Percentiles rank a stretch among this genome's conserved stretches.
Evolutionary conservation across 2,888 invertebrate genomes (phyloP).

Genomic region (Perizoma flavofasciatum): DNA sequence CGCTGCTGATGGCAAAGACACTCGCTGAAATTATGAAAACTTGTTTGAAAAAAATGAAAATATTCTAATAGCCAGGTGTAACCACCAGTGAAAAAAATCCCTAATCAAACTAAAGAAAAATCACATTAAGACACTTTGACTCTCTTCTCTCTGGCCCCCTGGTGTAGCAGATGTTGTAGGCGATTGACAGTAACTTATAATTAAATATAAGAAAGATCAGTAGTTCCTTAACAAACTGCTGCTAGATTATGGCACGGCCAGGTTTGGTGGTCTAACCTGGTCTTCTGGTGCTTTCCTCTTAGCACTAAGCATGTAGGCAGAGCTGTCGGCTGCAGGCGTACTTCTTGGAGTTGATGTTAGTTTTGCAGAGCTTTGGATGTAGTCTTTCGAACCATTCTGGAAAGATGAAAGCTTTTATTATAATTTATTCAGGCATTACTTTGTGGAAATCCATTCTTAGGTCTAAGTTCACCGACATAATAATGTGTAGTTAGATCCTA

Average conservation of each 20-base stretch:
- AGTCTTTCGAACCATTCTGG: conserved; percentile 10
- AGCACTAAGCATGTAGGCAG: neutral
- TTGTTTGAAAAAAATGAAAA: neutral
- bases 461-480: no score
- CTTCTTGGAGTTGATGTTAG: neutral
- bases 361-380: neutral
- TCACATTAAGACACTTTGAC: no score
- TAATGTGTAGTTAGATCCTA: no score
- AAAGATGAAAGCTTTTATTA: neutral
- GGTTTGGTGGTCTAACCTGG: conserved; percentile 13
- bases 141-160: no score
- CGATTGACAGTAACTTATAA: no score
- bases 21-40: conserved; percentile 41
- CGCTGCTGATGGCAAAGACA: conserved; percentile 51
- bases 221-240: no score
- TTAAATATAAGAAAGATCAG: neutral
- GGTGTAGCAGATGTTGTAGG: no score
- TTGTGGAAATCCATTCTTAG: no score
- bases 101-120: neutral
- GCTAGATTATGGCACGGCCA: no score
- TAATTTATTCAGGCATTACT: no score
- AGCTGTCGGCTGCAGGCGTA: neutral
- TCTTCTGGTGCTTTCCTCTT: conserved; percentile 20
- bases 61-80: neutral
- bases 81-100: neutral